Base-by-base conservation (phyloP, 2,888 invertebrate genomes). In the Cantharis flavilabris region DNA sequence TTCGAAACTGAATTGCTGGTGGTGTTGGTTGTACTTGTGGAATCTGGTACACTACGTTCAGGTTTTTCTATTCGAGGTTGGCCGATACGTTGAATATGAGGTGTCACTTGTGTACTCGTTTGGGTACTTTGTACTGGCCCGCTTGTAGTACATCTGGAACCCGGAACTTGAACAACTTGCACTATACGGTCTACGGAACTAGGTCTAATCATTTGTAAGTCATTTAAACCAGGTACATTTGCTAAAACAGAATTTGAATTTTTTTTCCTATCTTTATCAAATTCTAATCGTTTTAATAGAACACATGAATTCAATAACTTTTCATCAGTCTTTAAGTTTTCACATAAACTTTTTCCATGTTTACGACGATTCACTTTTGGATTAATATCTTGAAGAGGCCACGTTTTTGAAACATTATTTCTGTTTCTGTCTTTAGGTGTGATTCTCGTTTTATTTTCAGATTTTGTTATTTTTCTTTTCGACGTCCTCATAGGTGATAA, bases 191-290 rank as follows among this genome's bases (percentile, higher is more conserved):
- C 82, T 3, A 86, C 85, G 84, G 89, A 86, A 83, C 88, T 77
- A 1, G 93, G 93, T 62, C 90, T 89, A 78, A 94, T 90, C 89
- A 92, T 91, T 78, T 92, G 92, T 69, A 91, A 87, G 69, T 90
- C 90, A 78, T 90, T 90, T 79, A 93, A 86, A 11, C 92, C 92
- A 28, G 92, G 91, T 2, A 92, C 89, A 76, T 89, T 89, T 71
- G 89, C 89, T 18, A 90, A 87, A 26, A 91, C 82, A 62, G 89
- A 87, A 70, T 87, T 87, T 63, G 86, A 87, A 67, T 86, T 86
- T 14, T 71, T 77, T 62, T 65, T 78, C 49, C 67, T 78, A 73
- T 81, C 80, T 80, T 81, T 81, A 77, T 76, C 82, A 75, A 82
- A 69, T 75, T 84, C 83, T 64, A 83, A 76, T 64, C 84, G 80